Conservation (phyloP, 2,797 vertebrate species). For the Gymnoscopelus braueri region DNA sequence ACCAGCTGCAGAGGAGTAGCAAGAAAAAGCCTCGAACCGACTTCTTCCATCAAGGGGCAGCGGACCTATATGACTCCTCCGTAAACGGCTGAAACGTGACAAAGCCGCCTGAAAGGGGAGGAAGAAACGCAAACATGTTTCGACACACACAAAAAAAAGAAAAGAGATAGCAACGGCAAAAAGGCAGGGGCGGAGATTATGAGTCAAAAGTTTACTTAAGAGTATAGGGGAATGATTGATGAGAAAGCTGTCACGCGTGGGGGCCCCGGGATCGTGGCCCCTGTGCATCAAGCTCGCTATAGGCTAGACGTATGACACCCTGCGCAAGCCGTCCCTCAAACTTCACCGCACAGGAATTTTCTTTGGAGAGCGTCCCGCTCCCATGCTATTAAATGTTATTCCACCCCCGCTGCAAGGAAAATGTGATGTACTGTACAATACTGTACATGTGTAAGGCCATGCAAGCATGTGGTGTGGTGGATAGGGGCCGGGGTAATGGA, state of each 20-base stretch:
- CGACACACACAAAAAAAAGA: constrained; percentile 37
- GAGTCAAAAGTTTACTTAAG: constrained; percentile 71
- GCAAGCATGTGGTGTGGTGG: background rate
- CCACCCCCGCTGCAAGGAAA: constrained; percentile 57
- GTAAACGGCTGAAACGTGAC: constrained; percentile 49
- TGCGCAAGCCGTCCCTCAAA: constrained; percentile 60
- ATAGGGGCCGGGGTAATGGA: background rate
- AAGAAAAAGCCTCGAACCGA: constrained; percentile 19
- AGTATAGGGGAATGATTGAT: constrained; percentile 68
- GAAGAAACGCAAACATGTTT: constrained; percentile 69
- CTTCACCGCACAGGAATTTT: constrained; percentile 65
- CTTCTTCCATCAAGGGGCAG: constrained; percentile 34
- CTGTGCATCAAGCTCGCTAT: constrained; percentile 46
- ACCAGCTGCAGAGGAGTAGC: constrained; percentile 65
- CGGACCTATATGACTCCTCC: constrained; percentile 24
- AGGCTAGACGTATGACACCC: constrained; percentile 38
- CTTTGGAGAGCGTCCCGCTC: constrained; percentile 61
- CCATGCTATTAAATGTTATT: constrained; percentile 58
- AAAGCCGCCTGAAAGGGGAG: constrained; percentile 57
- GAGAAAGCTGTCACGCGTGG: constrained; percentile 66
- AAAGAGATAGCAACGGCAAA: constrained; percentile 48
- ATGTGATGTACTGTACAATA: constrained; percentile 37
- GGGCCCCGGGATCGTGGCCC: constrained; percentile 62
- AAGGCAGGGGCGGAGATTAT: constrained; percentile 45
- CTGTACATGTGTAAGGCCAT: constrained; percentile 29